Evolutionary conservation across 2,888 invertebrate species (phyloP).

Genomic region (Drosophila anceps): DNA sequence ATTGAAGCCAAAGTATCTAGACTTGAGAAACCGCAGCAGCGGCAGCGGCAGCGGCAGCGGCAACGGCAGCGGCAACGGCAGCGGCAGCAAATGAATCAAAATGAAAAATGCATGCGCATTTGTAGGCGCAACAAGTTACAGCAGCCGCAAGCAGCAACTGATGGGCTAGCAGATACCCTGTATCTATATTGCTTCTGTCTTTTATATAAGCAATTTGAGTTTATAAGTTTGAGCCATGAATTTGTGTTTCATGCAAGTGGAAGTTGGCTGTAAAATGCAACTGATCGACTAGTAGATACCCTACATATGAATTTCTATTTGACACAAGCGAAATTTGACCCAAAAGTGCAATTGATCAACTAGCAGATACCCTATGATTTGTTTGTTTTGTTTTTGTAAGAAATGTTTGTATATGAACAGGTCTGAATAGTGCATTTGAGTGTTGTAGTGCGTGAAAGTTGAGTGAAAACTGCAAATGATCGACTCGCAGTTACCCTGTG

Average conservation of each 20-base stretch:
- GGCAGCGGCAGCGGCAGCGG: conserved; percentile 8
- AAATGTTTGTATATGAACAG: no score
- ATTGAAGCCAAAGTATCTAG: conserved; percentile 9
- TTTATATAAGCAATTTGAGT: not conserved
- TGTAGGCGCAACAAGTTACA: conserved; percentile 32
- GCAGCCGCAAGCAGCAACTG: not conserved
- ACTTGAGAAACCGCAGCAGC: conserved; percentile 43
- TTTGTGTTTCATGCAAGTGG: not conserved
- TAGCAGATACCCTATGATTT: not conserved
- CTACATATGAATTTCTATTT: not conserved
- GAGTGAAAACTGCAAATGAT: no score
- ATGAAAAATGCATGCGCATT: conserved; percentile 65
- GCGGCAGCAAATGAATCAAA: conserved; percentile 61
- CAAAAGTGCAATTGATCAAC: not conserved
- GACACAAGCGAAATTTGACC: not conserved
- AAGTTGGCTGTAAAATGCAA: not conserved
- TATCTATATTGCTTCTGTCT: accelerated
- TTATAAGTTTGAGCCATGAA: not conserved
- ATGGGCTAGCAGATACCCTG: conserved; percentile 3
- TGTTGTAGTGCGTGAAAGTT: no score
- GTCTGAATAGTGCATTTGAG: no score
- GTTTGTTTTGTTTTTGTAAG: not conserved
- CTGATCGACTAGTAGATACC: not conserved
- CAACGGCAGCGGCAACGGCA: conserved; percentile 29
- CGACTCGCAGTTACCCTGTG: no score